Percentiles rank a stretch among this genome's conserved stretches.
Evolutionary conservation across 2,797 vertebrate species (phyloP).

Genomic region (Chiloscyllium punctatum): DNA sequence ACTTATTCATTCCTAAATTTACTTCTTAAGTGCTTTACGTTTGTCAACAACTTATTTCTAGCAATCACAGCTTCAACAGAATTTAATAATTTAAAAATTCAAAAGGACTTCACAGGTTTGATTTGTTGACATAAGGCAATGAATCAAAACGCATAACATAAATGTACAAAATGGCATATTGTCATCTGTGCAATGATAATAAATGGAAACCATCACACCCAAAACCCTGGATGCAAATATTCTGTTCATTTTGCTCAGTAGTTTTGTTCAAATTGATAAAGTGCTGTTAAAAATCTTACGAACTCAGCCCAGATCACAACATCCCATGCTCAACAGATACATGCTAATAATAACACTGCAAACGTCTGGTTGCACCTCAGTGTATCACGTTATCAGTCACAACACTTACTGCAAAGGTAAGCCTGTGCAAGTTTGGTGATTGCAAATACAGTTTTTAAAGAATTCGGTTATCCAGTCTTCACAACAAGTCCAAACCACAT

Average conservation of each 20-base stretch:
- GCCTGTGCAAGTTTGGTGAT: not conserved
- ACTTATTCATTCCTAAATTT: not conserved
- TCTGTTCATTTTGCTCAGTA: not conserved
- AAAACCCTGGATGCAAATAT: not conserved
- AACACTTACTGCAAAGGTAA: not conserved
- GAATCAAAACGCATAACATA: not conserved
- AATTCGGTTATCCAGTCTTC: not conserved
- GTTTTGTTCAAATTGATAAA: not conserved
- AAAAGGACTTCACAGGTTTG: not conserved
- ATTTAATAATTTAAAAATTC: not conserved
- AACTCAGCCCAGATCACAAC: not conserved
- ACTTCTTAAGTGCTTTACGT: not conserved
- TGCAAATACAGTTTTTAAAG: not conserved
- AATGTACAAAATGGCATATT: not conserved
- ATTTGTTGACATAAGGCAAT: not conserved
- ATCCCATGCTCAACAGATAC: not conserved
- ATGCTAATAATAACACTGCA: not conserved
- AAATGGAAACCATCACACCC: not conserved
- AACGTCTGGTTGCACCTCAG: not conserved
- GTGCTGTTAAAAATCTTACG: not conserved
- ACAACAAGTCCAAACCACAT: not conserved
- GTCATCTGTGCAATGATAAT: not conserved
- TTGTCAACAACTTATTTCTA: no score
- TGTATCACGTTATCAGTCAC: not conserved
- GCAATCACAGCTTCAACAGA: not conserved